phyloP scores from a whole-genome alignment of 2,797 vertebrate genomes.

The Anableps anableps region DNA sequence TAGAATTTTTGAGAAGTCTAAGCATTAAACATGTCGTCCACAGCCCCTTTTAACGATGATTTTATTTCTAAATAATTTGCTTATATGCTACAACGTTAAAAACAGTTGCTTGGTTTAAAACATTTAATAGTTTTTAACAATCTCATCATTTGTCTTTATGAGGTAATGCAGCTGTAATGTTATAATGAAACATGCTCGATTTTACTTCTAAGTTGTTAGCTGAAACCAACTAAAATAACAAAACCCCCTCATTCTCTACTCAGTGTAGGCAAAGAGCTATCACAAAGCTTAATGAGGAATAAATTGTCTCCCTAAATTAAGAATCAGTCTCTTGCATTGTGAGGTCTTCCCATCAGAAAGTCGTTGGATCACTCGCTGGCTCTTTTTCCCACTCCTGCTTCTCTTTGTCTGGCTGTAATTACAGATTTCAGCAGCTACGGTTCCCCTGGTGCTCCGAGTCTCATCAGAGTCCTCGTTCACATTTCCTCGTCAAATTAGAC shows the following conservation, averaged over 20 bases:
- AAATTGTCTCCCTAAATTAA: background rate
- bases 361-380: background rate
- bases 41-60: background rate
- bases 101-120: background rate
- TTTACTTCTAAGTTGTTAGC: background rate
- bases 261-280: background rate
- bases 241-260: background rate
- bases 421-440: constrained; percentile 21
- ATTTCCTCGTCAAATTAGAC: constrained; percentile 59
- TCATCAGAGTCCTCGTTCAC: constrained; percentile 41
- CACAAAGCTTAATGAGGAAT: constrained; percentile 6
- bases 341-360: constrained; percentile 9
- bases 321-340: background rate
- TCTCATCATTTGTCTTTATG: background rate
- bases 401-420: constrained; percentile 33
- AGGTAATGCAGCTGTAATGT: background rate
- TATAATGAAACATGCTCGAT: background rate
- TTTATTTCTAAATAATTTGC: background rate
- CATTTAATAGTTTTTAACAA: background rate
- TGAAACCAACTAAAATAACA: background rate
- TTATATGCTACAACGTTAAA: background rate
- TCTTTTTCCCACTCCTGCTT: constrained; percentile 4
- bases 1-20: background rate
- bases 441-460: constrained; percentile 30
- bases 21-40: background rate